Base-by-base conservation (phyloP, 2,888 invertebrate genomes). In the Lithophane socia region DNA sequence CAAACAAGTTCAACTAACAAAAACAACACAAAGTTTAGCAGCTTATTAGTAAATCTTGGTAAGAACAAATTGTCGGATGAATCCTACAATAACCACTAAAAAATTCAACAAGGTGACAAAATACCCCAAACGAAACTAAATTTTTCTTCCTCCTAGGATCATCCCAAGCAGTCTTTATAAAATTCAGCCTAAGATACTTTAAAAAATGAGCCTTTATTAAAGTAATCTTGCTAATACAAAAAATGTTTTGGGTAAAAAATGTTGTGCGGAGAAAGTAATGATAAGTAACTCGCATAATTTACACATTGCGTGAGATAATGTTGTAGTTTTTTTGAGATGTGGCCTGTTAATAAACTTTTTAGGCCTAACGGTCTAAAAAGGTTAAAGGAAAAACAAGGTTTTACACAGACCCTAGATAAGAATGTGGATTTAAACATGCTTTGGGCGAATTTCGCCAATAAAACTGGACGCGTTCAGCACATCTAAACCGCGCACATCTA, bases 211-310 rank as follows among this genome's bases (percentile, higher is more conserved):
- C 10, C 70, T 86, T 79, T 79, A 76, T 81, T 73, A 78, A 84
- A 79, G 75, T 78, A 86, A 86, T 84, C 74, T 79, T n/a, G 63
- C 65, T 81, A 77, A 65, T 77, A 87, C 86, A 52, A 64, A 86
- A 77, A 87, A 81, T 84, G 67, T 75, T 84, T 86, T 68, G 44
- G n/a, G 16, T 72, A 60, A 84, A 86, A 80, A 86, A 86, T 71
- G n/a, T 29, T 68, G 24, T 68, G 52, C 58, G 37, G 49, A 64
- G 37, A 42, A 78, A 47, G 54, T 83, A 66, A 78, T 69, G 61
- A 60, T 79, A 87, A 87, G 77, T 85, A 68, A 77, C 58, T 80
- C 68, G 86, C 64, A 83, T 86, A 87, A 86, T 86, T 86, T 86
- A 71, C 49, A 73, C 70, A 83, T 86, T 84, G 52, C 52, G 52